Base-by-base conservation (phyloP, 1,140 invertebrate genomes). In the Ptiloglossa arizonensis region DNA sequence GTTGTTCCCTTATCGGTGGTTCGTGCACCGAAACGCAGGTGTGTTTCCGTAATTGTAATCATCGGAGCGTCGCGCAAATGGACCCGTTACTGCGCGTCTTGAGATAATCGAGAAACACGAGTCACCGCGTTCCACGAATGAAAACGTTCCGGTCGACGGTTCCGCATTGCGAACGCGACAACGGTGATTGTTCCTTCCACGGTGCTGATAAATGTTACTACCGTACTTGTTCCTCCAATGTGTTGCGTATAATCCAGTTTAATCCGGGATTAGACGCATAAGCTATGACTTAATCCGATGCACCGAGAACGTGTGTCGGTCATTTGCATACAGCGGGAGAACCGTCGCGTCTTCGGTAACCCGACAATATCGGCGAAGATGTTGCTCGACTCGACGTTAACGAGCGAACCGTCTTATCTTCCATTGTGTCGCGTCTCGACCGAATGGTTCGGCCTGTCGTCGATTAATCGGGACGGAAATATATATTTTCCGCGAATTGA, bases 311-410 rank as follows among this genome's bases (percentile, higher is more conserved):
- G 77, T 79, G 77, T 79, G 70, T 79, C 57, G 44, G 60, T 46
- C 77, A 74, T 79, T 79, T 79, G 77, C 71, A 74, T 79, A 79
- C 69, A 59, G n/a, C n/a, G n/a, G n/a, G n/a, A n/a, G n/a, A n/a
- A n/a, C 68, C 38, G 69, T 29, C 24, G 15, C 44, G 48, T 71
- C 38, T 71, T 71, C 44, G 41, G 15, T 3, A 3, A 3, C 24
- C 11, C 22, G 3, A 17, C 35, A 59, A 68, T 50, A 62, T 77
- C 59, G 57, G 68, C 5, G 44, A 56, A 71, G 46, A 62, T 54
- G 68, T 70, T 52, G 22, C 32, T 35, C 15, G 27, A 27, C 22
- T 22, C 29, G 19, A 0, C 22, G 46, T 17, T 52, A 66, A 35
- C 24, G 27, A 29, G 15, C 17, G 5, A 17, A 50, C 32, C n/a